Percentiles rank a stretch among this genome's conserved stretches.
These are phyloP conservation scores for Zeus faber DNA, from an alignment of 2,113 vertebrate species.

Conservation along the genomic window DNA sequence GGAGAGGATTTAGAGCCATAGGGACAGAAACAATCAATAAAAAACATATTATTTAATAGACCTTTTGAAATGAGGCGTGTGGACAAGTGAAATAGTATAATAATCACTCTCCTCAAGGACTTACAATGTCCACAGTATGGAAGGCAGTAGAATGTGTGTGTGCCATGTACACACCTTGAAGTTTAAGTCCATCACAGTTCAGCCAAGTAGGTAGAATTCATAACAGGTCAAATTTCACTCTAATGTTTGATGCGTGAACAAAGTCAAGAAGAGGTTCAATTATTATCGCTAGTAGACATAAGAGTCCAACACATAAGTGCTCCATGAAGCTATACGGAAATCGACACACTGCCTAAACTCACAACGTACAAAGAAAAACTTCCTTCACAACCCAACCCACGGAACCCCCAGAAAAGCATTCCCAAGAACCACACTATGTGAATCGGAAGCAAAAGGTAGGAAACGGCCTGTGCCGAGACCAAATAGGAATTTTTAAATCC, in stretches of 20 bases:
- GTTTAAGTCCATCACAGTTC: slow-evolving; percentile 50
- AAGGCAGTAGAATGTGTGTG: slow-evolving; percentile 43
- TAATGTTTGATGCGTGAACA: slow-evolving; percentile 5
- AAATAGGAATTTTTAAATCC: slow-evolving; percentile 49
- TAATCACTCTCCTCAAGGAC: too few species aligned
- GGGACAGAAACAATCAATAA: too few species aligned
- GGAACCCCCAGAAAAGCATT: too few species aligned
- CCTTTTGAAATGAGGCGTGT: too few species aligned
- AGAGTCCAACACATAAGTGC: slow-evolving; percentile 11
- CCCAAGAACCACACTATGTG: slow-evolving; percentile 79
- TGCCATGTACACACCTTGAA: slow-evolving; percentile 43
- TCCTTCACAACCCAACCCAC: too few species aligned
- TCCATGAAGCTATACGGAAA: too few species aligned
- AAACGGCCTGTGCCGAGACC: slow-evolving; percentile 75
- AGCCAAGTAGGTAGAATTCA: slow-evolving; percentile 34
- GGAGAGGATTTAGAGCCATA: too few species aligned
- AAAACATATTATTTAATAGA: too few species aligned
- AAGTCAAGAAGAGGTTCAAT: not conserved
- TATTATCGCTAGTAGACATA: slow-evolving; percentile 1
- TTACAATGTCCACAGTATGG: slow-evolving; percentile 45
- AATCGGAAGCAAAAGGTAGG: slow-evolving; percentile 86
- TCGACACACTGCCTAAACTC: too few species aligned
- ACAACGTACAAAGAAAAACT: too few species aligned
- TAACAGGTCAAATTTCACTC: slow-evolving; percentile 41
- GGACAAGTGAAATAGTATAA: too few species aligned